Conservation (phyloP, 2,113 vertebrate genomes). For the Amphilophus citrinellus region DNA sequence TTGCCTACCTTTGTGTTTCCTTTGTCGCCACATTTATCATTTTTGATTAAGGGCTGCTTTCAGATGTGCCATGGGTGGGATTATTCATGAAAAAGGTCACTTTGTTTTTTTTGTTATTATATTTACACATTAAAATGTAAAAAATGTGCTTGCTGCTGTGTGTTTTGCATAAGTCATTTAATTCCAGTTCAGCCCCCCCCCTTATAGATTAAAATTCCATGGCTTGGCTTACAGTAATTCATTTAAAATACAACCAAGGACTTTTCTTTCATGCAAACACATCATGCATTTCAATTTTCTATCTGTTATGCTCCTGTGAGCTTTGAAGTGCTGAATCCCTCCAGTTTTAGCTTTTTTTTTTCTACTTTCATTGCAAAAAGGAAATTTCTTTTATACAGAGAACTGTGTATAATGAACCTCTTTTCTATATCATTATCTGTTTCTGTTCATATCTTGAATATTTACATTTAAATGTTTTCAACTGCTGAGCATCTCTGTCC, state of each 20-base stretch:
- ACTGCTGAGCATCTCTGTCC: background rate
- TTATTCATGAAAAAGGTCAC: conserved; percentile 13
- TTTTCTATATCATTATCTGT: conserved; percentile 27
- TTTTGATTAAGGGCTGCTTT: background rate
- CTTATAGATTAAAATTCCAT: conserved; percentile 23
- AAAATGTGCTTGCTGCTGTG: conserved; percentile 1
- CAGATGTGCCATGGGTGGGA: background rate
- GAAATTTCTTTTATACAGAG: background rate
- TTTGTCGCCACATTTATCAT: background rate
- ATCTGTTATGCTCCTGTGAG: conserved; percentile 20
- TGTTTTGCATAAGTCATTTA: conserved; percentile 26
- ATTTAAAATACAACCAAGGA: conserved; percentile 46
- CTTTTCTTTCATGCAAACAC: conserved; percentile 36
- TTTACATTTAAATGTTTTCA: conserved; percentile 24
- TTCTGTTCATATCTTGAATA: background rate
- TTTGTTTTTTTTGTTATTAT: background rate
- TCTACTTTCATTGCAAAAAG: background rate
- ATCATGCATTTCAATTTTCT: conserved; percentile 50
- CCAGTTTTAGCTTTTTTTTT: conserved; percentile 43
- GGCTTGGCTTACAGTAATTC: conserved; percentile 28
- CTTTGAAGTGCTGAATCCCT: conserved; percentile 46
- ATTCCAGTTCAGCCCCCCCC: conserved; percentile 6
- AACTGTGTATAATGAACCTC: conserved; percentile 18
- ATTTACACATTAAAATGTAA: background rate
- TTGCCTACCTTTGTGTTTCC: background rate